Percentiles rank a stretch among this genome's conserved stretches.
Conservation (phyloP, 2,888 invertebrate genomes). For the Mesorhabditis belari region DNA sequence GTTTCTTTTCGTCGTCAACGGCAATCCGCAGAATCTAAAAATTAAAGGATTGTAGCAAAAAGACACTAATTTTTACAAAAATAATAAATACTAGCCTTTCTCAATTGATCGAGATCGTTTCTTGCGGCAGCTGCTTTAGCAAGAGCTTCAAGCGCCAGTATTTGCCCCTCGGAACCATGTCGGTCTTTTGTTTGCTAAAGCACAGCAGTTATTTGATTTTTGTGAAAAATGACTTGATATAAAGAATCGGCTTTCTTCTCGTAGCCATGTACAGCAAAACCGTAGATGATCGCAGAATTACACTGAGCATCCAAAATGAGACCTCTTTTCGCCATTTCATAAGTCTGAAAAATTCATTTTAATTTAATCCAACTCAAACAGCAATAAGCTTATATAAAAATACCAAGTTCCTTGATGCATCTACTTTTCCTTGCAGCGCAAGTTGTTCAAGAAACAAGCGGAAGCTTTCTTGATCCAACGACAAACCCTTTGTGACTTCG, state of each 20-base stretch:
- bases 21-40: neutral
- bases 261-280: constrained; percentile 21
- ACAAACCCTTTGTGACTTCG: neutral
- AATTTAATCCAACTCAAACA: neutral
- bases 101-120: constrained; percentile 21
- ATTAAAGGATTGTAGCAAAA: neutral
- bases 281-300: constrained; percentile 24
- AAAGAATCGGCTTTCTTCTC: constrained; percentile 28
- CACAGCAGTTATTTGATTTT: constrained; percentile 11
- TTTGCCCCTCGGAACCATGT: constrained; percentile 13
- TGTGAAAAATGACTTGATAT: constrained; percentile 20
- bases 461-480: constrained; percentile 17
- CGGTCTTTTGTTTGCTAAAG: constrained; percentile 22
- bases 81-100: constrained; percentile 8
- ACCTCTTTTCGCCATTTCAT: constrained; percentile 28
- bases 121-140: constrained; percentile 24
- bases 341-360: constrained; percentile 2
- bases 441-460: constrained; percentile 11
- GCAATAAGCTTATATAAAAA: too few relatives aligned
- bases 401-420: constrained; percentile 19
- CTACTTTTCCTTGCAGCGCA: constrained; percentile 15
- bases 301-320: constrained; percentile 22
- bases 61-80: too few relatives aligned
- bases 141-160: constrained; percentile 23
- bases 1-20: neutral